These are phyloP conservation scores for Schlechtendalia chinensis DNA, from an alignment of 1,140 invertebrate genomes.

Conservation along the genomic window DNA sequence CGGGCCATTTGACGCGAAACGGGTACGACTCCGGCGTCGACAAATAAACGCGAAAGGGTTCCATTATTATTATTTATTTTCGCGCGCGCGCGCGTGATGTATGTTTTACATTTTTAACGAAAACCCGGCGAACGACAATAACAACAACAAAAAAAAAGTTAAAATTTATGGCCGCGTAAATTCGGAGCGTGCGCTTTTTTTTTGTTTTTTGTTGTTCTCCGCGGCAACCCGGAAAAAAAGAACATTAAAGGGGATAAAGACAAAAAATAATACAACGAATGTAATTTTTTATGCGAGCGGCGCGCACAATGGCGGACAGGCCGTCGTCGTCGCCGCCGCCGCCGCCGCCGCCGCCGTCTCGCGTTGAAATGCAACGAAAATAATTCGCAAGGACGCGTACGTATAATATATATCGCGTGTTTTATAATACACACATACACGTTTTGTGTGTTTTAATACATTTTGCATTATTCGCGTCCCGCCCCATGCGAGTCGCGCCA, in stretches of 20 bases:
- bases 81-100: conserved; percentile 43
- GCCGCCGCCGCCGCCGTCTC: too few relatives aligned
- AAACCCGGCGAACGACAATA: conserved; percentile 34
- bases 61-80: conserved; percentile 25
- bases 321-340: too few relatives aligned
- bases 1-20: conserved; percentile 31
- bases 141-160: conserved; percentile 37
- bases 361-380: conserved; percentile 41
- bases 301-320: conserved; percentile 16
- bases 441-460: conserved; percentile 47
- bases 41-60: conserved; percentile 20
- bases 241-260: conserved; percentile 48
- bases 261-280: conserved; percentile 29
- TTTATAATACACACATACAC: not conserved
- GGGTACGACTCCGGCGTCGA: not conserved
- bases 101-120: conserved; percentile 50
- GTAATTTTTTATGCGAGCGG: conserved; percentile 20
- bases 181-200: conserved; percentile 34
- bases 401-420: too few relatives aligned
- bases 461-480: conserved; percentile 38
- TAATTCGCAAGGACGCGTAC: conserved; percentile 31
- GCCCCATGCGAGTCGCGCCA: conserved; percentile 33
- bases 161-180: conserved; percentile 48
- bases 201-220: conserved; percentile 41
- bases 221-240: conserved; percentile 44